Conservation (phyloP, 1,140 invertebrate species). For the Hylyphantes graminicola region DNA sequence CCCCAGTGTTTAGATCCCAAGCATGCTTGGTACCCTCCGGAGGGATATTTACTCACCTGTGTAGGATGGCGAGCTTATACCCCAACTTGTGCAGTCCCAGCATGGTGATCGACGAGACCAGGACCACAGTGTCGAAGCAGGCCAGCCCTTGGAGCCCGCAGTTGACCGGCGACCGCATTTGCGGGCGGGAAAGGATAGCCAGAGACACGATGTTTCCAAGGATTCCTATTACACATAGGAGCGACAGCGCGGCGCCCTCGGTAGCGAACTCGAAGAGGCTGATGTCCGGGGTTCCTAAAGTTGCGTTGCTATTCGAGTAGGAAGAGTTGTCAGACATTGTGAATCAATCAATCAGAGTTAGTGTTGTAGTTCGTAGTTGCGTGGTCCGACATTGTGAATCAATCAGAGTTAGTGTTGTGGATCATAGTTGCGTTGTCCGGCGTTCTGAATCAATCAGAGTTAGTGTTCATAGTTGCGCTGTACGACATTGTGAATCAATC, state of each 20-base stretch:
- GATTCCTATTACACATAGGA: conserved; percentile 37
- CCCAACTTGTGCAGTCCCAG: conserved; percentile 49
- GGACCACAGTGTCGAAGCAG: conserved; percentile 52
- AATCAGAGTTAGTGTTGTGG: too few species aligned
- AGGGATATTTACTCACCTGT: too few species aligned
- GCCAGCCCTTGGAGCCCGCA: conserved; percentile 57
- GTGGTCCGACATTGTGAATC: too few species aligned
- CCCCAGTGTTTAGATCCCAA: too few species aligned
- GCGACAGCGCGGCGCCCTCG: conserved; percentile 30
- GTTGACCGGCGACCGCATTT: conserved; percentile 54
- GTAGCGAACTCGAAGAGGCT: conserved; percentile 49
- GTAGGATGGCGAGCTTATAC: conserved; percentile 21
- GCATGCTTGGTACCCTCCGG: too few species aligned
- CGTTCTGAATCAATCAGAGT: too few species aligned
- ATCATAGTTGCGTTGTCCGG: too few species aligned
- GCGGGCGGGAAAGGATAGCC: conserved; percentile 45
- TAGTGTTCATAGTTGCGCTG: too few species aligned
- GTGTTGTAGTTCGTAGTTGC: too few species aligned
- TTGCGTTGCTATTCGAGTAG: conserved; percentile 21
- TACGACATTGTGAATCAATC: too few species aligned
- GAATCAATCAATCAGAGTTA: too few species aligned
- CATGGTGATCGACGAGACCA: conserved; percentile 45
- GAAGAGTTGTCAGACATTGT: conserved; percentile 43
- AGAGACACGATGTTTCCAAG: conserved; percentile 51
- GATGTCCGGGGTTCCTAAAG: conserved; percentile 32